Conservation (phyloP, 2,888 invertebrate species). For the Cylindroiulus punctatus region DNA sequence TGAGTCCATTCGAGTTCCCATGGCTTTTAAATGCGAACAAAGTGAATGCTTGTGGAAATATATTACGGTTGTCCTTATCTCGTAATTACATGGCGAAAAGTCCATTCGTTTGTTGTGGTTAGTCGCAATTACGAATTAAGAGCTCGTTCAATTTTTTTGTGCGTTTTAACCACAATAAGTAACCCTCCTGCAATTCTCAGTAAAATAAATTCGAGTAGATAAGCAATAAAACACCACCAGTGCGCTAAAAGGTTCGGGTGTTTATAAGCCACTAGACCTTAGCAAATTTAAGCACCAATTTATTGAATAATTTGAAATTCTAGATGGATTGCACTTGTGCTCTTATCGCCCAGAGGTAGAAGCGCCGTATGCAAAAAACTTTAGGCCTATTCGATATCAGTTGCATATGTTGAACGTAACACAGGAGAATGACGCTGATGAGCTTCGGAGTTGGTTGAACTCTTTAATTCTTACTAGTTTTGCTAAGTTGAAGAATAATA, state of each 20-base stretch:
- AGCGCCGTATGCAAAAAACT: neutral
- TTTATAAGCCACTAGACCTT: no score
- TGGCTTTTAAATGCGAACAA: slow-evolving; percentile 9
- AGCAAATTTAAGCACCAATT: no score
- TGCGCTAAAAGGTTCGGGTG: neutral
- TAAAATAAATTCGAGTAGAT: neutral
- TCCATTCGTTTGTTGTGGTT: neutral
- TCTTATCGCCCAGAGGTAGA: neutral
- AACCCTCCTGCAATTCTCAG: neutral
- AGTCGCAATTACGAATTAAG: slow-evolving; percentile 6
- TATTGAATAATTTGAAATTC: no score
- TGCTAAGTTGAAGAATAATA: slow-evolving; percentile 6
- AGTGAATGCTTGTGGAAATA: slow-evolving; percentile 13
- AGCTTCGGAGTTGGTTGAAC: slow-evolving; percentile 34
- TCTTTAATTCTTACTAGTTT: slow-evolving; percentile 39
- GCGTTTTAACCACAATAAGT: neutral
- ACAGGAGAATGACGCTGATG: neutral
- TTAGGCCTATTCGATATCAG: neutral
- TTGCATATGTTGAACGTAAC: neutral
- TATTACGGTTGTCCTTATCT: neutral
- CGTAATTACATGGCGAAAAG: slow-evolving; percentile 27
- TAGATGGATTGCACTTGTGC: no score
- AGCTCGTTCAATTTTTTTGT: neutral
- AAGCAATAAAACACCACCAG: neutral
- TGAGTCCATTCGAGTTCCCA: neutral